Conservation (phyloP, 2,113 vertebrate genomes). For the Dicentrarchus labrax region DNA sequence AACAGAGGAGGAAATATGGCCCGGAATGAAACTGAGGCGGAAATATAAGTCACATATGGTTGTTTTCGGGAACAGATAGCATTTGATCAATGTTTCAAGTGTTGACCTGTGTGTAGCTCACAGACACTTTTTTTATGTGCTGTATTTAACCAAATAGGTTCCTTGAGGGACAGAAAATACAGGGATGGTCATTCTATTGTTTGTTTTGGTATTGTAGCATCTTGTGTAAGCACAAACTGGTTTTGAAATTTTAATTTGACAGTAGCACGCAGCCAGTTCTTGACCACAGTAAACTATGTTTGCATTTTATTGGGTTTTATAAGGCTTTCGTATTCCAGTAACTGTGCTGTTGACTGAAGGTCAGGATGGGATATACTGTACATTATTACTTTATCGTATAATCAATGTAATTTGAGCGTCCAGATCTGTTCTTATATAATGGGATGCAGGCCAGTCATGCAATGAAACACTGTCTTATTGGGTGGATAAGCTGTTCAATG, state of each 20-base stretch:
- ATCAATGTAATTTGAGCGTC: constrained; percentile 42
- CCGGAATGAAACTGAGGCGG: neutral
- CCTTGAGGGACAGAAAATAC: neutral
- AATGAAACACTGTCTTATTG: constrained; percentile 2
- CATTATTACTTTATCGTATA: constrained; percentile 42
- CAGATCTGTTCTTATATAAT: constrained; percentile 42
- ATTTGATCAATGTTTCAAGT: constrained; percentile 13
- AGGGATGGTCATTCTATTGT: neutral
- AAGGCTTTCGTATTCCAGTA: constrained; percentile 24
- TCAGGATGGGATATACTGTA: constrained; percentile 11
- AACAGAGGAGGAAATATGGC: constrained; percentile 7
- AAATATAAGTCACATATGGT: constrained; percentile 5
- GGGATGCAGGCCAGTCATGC: constrained; percentile 11
- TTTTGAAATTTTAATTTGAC: constrained; percentile 39
- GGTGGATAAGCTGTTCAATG: constrained; percentile 13
- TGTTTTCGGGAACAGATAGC: neutral
- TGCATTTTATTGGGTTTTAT: constrained; percentile 19
- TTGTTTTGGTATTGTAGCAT: constrained; percentile 8
- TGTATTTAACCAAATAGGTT: neutral
- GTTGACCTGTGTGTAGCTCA: constrained; percentile 5
- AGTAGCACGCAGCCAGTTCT: neutral
- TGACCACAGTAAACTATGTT: constrained; percentile 21
- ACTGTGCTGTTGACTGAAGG: constrained; percentile 19
- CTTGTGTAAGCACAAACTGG: neutral
- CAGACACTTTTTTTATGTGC: neutral